Conservation (phyloP, 1,140 invertebrate genomes). For the Bombus superbus region DNA sequence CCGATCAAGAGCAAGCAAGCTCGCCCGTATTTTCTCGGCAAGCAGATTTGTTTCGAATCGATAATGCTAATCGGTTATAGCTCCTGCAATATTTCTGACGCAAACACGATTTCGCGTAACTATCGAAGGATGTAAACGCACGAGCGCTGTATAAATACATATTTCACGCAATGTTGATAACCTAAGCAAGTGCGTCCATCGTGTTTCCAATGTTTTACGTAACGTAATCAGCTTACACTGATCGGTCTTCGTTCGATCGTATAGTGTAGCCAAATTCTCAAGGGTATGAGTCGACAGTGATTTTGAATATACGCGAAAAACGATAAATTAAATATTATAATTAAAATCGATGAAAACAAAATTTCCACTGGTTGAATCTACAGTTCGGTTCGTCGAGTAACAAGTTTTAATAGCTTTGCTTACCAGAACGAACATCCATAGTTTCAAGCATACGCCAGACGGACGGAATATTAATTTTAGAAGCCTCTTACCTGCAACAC, state of each 20-base stretch:
- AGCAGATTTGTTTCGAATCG: conserved; percentile 34
- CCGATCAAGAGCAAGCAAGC: not conserved
- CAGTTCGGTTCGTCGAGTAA: too few relatives aligned
- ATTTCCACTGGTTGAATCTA: too few relatives aligned
- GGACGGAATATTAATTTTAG: not conserved
- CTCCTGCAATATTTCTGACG: conserved; percentile 11
- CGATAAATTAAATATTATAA: too few relatives aligned
- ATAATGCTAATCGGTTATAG: conserved; percentile 29
- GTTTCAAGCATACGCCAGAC: not conserved
- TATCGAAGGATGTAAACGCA: not conserved
- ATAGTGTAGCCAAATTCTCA: not conserved
- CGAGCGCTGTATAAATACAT: not conserved
- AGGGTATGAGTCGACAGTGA: not conserved
- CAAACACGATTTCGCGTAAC: conserved; percentile 3
- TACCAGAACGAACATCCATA: not conserved
- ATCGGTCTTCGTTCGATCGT: not conserved
- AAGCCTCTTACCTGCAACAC: conserved; percentile 7
- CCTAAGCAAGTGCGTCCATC: not conserved
- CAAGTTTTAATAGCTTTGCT: not conserved
- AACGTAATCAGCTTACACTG: not conserved
- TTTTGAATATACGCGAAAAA: too few relatives aligned
- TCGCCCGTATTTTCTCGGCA: conserved; percentile 5
- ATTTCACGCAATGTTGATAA: not conserved
- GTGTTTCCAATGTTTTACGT: not conserved
- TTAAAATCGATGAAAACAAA: too few relatives aligned